Evolutionary conservation across 2,113 vertebrate genomes (phyloP), one percentile per base, ranked within the genome.

Genomic region (Mus spicilegus): DNA sequence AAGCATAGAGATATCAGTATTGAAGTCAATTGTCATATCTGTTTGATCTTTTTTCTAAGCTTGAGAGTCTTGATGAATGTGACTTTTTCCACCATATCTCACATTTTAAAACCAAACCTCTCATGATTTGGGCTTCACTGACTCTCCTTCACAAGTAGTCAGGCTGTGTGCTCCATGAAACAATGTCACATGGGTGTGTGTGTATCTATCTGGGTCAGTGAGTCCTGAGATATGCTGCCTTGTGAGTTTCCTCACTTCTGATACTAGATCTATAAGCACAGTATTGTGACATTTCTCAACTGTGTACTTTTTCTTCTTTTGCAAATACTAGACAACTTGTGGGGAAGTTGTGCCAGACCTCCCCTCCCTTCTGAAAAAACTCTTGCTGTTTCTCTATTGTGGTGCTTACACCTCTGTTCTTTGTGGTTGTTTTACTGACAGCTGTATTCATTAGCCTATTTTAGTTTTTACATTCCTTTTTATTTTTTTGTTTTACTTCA

Each of bases 201-300:
- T 39, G 1, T 56, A 58, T 67, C 22, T 7, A 33, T 76, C 39
- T 11, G 13, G 16, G 51, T 33, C 56, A 26, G 4, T 26, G 22
- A 5, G 3, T 28, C n/a, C 81, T 7, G 33, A 26, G 14, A 7
- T 2, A 46, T 3, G 3, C 11, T 56, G 4, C 30, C 6, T 30
- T 49, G 16, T 49, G 22, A 28, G 24, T 9, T 56, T 56, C 19
- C 4, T 67, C 16, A n/a, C 39, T 49, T 75, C 17, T 87, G 75
- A 51, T 76, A 24, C 33, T 69, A 2, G 8, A 3, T 42, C 6
- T 84, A 36, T n/a, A 58, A 1, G 7, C 3, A 0, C 22, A 28
- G n/a, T 3, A 26, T 12, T 84, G 36, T 4, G 14, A 3, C 12
- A 63, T 4, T 63, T 84, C 19, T 78, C 42, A 70, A 36, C 16